phyloP scores from a whole-genome alignment of 1,140 invertebrate species.

The Drosophila virilis region DNA sequence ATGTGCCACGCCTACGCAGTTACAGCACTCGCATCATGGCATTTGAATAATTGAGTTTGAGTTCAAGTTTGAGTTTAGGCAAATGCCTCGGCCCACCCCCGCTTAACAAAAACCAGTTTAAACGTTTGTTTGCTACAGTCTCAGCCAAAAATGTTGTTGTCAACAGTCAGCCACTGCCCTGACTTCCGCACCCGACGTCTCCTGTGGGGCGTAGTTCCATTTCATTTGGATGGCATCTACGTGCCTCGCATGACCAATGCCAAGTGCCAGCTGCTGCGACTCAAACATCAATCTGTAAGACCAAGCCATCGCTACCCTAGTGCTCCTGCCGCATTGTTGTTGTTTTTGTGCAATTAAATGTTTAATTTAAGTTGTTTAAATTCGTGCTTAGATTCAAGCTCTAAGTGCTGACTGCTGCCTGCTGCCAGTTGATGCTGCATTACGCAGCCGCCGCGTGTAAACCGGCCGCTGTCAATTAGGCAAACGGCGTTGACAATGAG shows the following conservation, averaged over 20 bases:
- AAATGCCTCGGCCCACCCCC: too few species aligned
- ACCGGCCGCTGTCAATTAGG: slow-evolving; percentile 59
- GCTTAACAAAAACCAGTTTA: slow-evolving; percentile 40
- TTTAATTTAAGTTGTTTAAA: slow-evolving; percentile 54
- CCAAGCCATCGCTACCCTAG: slow-evolving; percentile 27
- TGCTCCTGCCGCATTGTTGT: slow-evolving; percentile 13
- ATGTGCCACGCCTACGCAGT: slow-evolving; percentile 49
- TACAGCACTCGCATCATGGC: slow-evolving; percentile 17
- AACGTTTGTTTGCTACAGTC: slow-evolving; percentile 71
- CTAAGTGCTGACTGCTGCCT: not conserved
- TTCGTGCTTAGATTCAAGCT: slow-evolving; percentile 36
- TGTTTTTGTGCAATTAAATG: slow-evolving; percentile 72
- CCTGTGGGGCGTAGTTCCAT: slow-evolving; percentile 69
- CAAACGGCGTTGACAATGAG: slow-evolving; percentile 59
- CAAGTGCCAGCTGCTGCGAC: slow-evolving; percentile 27
- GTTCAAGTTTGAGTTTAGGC: slow-evolving; percentile 48
- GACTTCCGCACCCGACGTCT: not conserved
- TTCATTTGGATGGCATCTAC: slow-evolving; percentile 66
- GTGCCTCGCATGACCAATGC: slow-evolving; percentile 54
- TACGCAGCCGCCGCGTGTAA: slow-evolving; percentile 49
- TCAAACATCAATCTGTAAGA: slow-evolving; percentile 68
- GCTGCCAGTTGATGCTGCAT: slow-evolving; percentile 19
- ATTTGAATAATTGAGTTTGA: slow-evolving; percentile 76
- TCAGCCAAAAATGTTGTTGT: slow-evolving; percentile 28
- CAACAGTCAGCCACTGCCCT: slow-evolving; percentile 33